Base-by-base conservation (phyloP, 2,888 invertebrate species). In the Brachypterus glaber region DNA sequence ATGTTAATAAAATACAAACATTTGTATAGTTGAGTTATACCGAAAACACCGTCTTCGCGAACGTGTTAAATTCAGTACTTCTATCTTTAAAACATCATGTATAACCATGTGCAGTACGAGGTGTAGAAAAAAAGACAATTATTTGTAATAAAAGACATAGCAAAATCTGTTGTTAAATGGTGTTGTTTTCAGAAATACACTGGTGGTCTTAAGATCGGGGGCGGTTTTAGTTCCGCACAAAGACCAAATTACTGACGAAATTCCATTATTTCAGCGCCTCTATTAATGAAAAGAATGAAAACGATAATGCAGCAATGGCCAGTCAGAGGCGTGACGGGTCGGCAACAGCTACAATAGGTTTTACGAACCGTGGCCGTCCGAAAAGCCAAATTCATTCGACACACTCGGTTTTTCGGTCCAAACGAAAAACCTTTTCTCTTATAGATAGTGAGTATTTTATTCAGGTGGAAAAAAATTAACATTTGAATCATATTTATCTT, bases 271-370 rank as follows among this genome's bases (percentile, higher is more conserved):
- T 41, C 43, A 43, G 37, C 35, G 31, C 40, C 39, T 41, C 43
- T 40, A 47, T 48, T 48, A 48, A 43, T 37, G 32, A 41, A 21
- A 46, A 48, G 48, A 48, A 48, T 45, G 43, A 44, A 40, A 43
- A 39, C 48, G 43, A 48, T 48, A 48, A 45, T 45, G 35, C 41
- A 15, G 39, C 43, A 38, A 41, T 42, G 45, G 41, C 44, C 41
- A 40, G 42, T 32, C 42, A 32, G 34, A 47, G 48, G 46, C 46
- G 48, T 47, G 48, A 48, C 46, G 46, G n/a, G n/a, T 36, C 41
- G 42, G 35, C 47, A 39, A 39, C 32, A 26, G 29, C 32, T 33
- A 41, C 44, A 48, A 47, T 45, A 30, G 45, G 25, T 37, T 47
- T 47, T 45, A 47, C 46, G 46, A 38, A 43, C 43, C 46, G 34